Percentiles rank a stretch among this genome's conserved stretches.
phyloP scores from a whole-genome alignment of 2,797 vertebrate species.

The Atherinosoma microstoma region DNA sequence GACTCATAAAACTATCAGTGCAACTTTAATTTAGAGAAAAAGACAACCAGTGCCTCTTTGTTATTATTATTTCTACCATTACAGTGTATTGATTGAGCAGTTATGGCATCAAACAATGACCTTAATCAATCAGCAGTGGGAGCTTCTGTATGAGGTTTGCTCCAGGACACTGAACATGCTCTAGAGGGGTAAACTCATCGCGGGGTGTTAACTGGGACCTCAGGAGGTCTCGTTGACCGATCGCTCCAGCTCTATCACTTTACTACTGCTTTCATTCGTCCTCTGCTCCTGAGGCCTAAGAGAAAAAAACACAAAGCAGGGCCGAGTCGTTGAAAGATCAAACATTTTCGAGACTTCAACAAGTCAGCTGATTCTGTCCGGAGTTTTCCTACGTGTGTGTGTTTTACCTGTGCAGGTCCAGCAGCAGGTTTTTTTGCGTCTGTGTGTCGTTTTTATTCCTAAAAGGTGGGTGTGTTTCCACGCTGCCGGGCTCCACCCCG shows the following conservation, averaged over 20 bases:
- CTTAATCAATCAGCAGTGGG: constrained; percentile 64
- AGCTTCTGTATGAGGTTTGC: constrained; percentile 64
- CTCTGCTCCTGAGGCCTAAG: constrained; percentile 83
- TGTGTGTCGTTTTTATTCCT: constrained; percentile 83
- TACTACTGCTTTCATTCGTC: constrained; percentile 86
- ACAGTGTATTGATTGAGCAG: constrained; percentile 65
- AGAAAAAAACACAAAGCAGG: constrained; percentile 14
- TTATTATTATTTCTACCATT: constrained; percentile 25
- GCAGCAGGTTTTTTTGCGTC: constrained; percentile 85
- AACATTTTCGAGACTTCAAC: not conserved
- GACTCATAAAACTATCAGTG: constrained; percentile 71
- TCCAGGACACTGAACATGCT: constrained; percentile 71
- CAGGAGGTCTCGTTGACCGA: constrained; percentile 94
- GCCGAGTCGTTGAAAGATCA: not conserved
- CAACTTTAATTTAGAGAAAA: constrained; percentile 65
- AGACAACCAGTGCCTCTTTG: constrained; percentile 60
- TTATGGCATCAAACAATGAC: constrained; percentile 56
- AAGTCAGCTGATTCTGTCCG: not conserved
- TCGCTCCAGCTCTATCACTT: constrained; percentile 92
- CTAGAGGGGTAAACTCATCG: constrained; percentile 29
- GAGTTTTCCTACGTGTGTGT: not conserved
- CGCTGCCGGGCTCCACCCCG: constrained; percentile 63
- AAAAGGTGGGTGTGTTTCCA: constrained; percentile 79
- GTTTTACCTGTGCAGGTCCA: constrained; percentile 89
- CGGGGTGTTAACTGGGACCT: constrained; percentile 52